phyloP scores from a whole-genome alignment of 2,797 vertebrate genomes.

The Iguana delicatissima region DNA sequence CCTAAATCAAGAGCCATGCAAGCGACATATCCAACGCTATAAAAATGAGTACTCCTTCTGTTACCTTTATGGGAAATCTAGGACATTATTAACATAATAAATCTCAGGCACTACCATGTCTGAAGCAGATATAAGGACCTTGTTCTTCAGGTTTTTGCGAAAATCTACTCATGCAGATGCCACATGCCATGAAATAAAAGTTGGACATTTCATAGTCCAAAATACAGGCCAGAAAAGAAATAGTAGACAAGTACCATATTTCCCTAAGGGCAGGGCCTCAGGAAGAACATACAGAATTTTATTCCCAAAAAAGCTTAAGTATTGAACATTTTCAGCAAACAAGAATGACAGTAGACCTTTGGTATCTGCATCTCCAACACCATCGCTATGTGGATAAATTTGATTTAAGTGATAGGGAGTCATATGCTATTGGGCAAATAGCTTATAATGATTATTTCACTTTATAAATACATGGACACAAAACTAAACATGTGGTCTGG shows the following conservation, averaged over 20 bases:
- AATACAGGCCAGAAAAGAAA: background rate
- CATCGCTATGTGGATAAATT: too few species aligned
- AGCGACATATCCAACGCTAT: conserved; percentile 47
- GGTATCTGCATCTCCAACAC: too few species aligned
- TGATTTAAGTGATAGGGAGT: too few species aligned
- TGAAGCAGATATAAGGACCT: background rate
- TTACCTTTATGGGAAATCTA: conserved; percentile 51
- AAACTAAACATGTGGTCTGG: too few species aligned
- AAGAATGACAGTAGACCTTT: too few species aligned
- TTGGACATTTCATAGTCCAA: conserved; percentile 12
- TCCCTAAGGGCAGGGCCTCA: too few species aligned
- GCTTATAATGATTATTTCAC: too few species aligned
- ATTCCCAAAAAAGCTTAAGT: too few species aligned
- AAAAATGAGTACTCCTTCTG: conserved; percentile 20
- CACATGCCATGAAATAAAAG: conserved; percentile 8
- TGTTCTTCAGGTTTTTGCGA: conserved; percentile 11
- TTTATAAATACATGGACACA: too few species aligned
- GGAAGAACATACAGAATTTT: too few species aligned
- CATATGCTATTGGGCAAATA: too few species aligned
- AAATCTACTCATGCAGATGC: conserved; percentile 11
- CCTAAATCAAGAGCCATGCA: conserved; percentile 28
- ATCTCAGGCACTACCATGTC: conserved; percentile 41
- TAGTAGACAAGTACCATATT: background rate
- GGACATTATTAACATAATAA: conserved; percentile 51
- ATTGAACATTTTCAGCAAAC: too few species aligned